Conservation (phyloP, 2,888 invertebrate species). For the Polyploca ridens region DNA sequence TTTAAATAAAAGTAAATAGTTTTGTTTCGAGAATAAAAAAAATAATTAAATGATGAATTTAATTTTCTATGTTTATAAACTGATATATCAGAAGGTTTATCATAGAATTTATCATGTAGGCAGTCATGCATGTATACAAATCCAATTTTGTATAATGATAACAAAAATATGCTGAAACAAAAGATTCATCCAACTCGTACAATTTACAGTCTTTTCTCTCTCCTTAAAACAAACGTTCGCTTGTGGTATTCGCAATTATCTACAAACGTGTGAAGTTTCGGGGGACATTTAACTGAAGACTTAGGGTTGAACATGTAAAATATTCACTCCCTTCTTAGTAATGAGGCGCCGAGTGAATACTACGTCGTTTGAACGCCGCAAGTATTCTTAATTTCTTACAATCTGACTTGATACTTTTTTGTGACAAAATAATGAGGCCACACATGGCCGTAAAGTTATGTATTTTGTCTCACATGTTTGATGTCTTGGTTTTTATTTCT, state of each 20-base stretch:
- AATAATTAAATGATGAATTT: no score
- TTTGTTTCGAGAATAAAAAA: no score
- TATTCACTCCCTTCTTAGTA: constrained; percentile 3
- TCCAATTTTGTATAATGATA: no score
- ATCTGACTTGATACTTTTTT: not conserved
- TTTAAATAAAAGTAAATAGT: no score
- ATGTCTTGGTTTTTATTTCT: not conserved
- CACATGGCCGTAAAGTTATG: not conserved
- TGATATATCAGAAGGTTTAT: no score
- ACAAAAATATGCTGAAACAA: no score
- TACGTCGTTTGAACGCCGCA: not conserved
- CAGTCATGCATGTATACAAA: no score
- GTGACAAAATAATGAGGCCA: not conserved
- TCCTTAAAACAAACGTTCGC: constrained; percentile 1
- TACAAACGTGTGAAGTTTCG: constrained; percentile 3
- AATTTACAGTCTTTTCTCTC: not conserved
- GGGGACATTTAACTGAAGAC: not conserved
- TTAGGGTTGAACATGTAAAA: not conserved
- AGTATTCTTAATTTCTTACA: constrained; percentile 3
- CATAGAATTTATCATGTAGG: no score
- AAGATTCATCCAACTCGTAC: not conserved
- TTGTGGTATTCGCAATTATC: constrained; percentile 3
- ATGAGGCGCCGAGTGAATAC: constrained; percentile 1
- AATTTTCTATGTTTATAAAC: no score
- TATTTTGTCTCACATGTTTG: not conserved